phyloP scores from a whole-genome alignment of 2,797 vertebrate genomes.

The Eurystomus glaucurus region DNA sequence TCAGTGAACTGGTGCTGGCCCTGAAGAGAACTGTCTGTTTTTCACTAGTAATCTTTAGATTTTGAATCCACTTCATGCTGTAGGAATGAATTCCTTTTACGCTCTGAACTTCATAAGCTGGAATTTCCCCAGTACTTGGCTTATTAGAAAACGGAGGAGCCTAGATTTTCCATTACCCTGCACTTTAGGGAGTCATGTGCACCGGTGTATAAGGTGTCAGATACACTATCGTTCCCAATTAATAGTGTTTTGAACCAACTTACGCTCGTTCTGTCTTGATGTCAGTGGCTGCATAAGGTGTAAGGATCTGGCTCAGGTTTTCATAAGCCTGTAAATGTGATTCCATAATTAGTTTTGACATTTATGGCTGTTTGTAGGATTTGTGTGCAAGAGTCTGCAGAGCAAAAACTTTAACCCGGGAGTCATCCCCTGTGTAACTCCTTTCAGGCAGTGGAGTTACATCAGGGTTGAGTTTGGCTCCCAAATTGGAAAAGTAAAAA shows the following conservation, averaged over 20 bases:
- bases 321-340: constrained; percentile 28
- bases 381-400: constrained; percentile 23
- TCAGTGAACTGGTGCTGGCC: constrained; percentile 3
- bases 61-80: constrained; percentile 37
- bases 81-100: constrained; percentile 52
- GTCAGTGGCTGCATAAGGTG: neutral
- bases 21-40: neutral
- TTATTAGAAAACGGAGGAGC: constrained; percentile 21
- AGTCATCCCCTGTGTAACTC: constrained; percentile 24
- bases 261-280: neutral
- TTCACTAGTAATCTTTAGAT: constrained; percentile 10
- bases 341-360: constrained; percentile 50
- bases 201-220: neutral
- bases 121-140: constrained; percentile 50
- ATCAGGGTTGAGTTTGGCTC: constrained; percentile 60
- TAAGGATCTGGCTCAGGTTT: constrained; percentile 27
- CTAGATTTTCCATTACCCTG: constrained; percentile 56
- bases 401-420: constrained; percentile 42
- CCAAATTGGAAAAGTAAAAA: constrained; percentile 71
- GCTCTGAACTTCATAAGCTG: constrained; percentile 51
- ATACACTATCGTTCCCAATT: constrained; percentile 4
- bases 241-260: constrained; percentile 26
- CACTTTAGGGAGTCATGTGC: constrained; percentile 28
- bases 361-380: constrained; percentile 51
- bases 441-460: constrained; percentile 51